Evolutionary conservation across 2,113 vertebrate species (phyloP), one percentile per base, ranked within the genome.

Genomic region (Dissostichus mawsoni): DNA sequence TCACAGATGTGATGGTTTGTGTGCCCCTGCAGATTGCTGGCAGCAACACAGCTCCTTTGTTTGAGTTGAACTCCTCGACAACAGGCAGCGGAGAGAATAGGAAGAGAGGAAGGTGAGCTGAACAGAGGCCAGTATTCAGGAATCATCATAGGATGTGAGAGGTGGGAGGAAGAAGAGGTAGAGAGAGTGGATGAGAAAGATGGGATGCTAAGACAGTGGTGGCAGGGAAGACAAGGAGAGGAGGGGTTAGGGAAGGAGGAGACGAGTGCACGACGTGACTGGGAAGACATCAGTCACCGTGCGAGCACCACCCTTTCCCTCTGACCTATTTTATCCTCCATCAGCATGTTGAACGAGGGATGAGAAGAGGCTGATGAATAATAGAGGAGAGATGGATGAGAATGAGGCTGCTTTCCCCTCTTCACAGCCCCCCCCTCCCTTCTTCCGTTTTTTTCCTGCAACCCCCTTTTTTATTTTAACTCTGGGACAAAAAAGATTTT

Each of bases 261-360:
- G 78, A 70, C 6, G 20, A 80, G 83, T 67, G 80, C 56, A 74
- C 25, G 9, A 62, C 71, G 67, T 87, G 89, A 89, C 85, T 53
- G 67, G 75, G 68, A 78, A 86, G 85, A 90, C 87, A 89, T 92
- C 87, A 85, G 82, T 90, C 90, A 84, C 41, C 14, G n/a, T 48
- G 55, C 11, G n/a, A 86, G 83, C 77, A 69, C 68, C 76, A 86
- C 77, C 87, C 84, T 74, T 47, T 85, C 84, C 83, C 71, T 80
- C 76, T 91, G 89, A 89, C 91, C 92, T 82, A 91, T 93, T 93
- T 92, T 90, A 92, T 89, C 87, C 88, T 91, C 89, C 85, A 62
- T 92, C 88, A 92, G 88, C 78, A 64, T 61, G 68, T 73, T 69
- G 87, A 92, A 78, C 23, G 58, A 87, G 86, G 64, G 90, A 91